These are phyloP conservation scores for Hypotaenidia philippensis DNA, from an alignment of 2,797 vertebrate genomes.

Conservation along the genomic window DNA sequence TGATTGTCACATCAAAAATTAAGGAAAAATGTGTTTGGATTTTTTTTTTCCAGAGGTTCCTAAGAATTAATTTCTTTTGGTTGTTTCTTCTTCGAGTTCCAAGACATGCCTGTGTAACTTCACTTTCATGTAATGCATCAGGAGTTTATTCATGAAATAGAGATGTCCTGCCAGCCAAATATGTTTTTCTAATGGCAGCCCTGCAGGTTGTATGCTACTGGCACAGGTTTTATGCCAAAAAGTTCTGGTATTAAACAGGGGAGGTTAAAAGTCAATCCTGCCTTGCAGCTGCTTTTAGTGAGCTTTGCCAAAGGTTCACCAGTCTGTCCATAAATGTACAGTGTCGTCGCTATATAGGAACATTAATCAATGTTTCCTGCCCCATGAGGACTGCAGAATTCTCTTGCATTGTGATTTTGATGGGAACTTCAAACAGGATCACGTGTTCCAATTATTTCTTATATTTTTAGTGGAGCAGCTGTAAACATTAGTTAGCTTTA, in stretches of 20 bases:
- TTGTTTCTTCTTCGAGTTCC: slow-evolving; percentile 51
- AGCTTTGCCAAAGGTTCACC: slow-evolving; percentile 66
- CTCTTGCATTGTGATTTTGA: slow-evolving; percentile 51
- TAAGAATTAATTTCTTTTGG: background rate
- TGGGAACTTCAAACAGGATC: background rate
- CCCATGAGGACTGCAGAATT: background rate
- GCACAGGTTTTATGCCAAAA: slow-evolving; percentile 72
- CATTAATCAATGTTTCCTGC: slow-evolving; percentile 65
- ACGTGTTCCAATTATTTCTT: background rate
- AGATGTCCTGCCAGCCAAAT: slow-evolving; percentile 75
- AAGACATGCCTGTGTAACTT: background rate
- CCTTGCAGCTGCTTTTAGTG: slow-evolving; percentile 78
- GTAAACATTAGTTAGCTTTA: background rate
- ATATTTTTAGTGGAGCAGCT: background rate
- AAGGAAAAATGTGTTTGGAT: background rate
- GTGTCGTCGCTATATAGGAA: slow-evolving; percentile 25
- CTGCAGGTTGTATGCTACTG: slow-evolving; percentile 70
- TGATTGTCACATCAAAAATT: background rate
- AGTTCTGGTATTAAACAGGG: slow-evolving; percentile 70
- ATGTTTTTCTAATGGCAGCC: slow-evolving; percentile 77
- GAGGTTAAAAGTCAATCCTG: slow-evolving; percentile 80
- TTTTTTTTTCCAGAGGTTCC: background rate
- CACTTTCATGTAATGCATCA: slow-evolving; percentile 56
- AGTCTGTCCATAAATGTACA: slow-evolving; percentile 45
- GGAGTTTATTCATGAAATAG: slow-evolving; percentile 72